Conservation (phyloP, 2,113 vertebrate genomes). For the Alosa alosa region DNA sequence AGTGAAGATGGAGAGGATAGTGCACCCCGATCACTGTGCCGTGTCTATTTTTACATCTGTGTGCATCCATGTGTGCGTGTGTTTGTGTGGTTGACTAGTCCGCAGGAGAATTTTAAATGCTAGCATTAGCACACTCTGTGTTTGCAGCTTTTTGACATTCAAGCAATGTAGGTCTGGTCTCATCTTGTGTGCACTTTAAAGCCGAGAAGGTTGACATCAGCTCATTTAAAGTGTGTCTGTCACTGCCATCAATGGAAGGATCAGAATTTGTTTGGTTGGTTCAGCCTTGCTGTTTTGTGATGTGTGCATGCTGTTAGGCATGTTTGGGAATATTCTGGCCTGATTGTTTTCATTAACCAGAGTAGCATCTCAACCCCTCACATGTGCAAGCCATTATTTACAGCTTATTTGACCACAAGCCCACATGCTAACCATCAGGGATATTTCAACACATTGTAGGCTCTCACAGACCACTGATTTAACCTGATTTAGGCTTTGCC, state of each 20-base stretch:
- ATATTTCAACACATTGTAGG: background rate
- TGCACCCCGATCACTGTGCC: background rate
- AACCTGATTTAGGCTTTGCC: background rate
- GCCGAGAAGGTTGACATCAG: background rate
- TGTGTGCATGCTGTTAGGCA: background rate
- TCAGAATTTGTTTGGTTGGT: background rate
- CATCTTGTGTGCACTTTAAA: background rate
- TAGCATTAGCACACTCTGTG: slow-evolving; percentile 4
- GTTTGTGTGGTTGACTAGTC: background rate
- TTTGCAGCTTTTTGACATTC: slow-evolving; percentile 10
- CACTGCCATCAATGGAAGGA: background rate
- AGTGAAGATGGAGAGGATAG: background rate
- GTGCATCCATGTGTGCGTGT: slow-evolving; percentile 13
- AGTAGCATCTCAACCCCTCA: background rate
- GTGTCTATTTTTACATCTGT: background rate
- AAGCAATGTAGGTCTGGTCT: slow-evolving; percentile 17
- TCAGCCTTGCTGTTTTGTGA: background rate
- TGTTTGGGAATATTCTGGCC: too few relatives aligned
- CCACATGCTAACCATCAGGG: background rate
- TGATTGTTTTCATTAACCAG: background rate
- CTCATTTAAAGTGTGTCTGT: background rate
- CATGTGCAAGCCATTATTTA: background rate
- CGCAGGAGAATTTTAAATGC: slow-evolving; percentile 3
- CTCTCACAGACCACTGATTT: background rate
- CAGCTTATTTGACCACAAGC: background rate